Evolutionary conservation across 92 coral and sea anemone species (phyloP).

Genomic region (Epizoanthus rinbou): DNA sequence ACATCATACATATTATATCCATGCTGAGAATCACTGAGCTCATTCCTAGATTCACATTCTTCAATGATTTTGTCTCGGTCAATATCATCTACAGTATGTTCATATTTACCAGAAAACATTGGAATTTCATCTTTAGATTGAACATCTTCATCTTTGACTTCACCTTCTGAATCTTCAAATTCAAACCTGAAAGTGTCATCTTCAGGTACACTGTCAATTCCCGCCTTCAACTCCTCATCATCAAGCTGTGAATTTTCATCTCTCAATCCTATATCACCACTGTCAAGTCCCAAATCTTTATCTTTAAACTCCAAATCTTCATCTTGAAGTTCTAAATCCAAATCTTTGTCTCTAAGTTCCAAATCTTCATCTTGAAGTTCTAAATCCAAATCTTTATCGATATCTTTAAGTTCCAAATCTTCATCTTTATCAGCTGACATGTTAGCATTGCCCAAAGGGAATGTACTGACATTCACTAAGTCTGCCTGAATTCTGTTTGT

Average conservation of each 20-base stretch:
- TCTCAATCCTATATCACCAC: neutral
- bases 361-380: too few species aligned
- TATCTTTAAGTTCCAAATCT: too few species aligned
- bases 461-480: neutral
- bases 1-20: neutral
- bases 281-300: neutral
- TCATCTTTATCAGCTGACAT: too few species aligned
- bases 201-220: too few species aligned
- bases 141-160: neutral
- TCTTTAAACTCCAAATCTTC: neutral
- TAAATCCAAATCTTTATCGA: too few species aligned
- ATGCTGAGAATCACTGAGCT: neutral
- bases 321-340: too few species aligned
- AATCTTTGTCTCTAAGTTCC: too few species aligned
- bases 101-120: constrained; percentile 26
- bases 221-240: too few species aligned
- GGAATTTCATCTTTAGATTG: neutral
- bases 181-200: too few species aligned
- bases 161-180: too few species aligned
- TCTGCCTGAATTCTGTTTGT: neutral
- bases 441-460: too few species aligned
- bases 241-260: neutral
- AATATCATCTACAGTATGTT: neutral
- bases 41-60: neutral
- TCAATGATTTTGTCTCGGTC: neutral